These are phyloP conservation scores for Dicrurus megarhynchus DNA, from an alignment of 2,113 vertebrate genomes.

Conservation along the genomic window DNA sequence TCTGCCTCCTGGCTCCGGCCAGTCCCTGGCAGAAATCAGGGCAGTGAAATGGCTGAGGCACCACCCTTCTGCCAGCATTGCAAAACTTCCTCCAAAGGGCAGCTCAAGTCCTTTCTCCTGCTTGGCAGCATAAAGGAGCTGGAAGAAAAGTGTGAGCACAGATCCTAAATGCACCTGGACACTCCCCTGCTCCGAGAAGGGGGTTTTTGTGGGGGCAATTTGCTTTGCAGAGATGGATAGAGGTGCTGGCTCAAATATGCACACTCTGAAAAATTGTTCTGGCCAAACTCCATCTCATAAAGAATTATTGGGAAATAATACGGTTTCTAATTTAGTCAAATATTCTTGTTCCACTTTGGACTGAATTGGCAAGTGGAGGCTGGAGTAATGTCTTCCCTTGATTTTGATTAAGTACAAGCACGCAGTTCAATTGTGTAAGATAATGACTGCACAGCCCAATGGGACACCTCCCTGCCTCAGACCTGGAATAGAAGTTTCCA, in stretches of 20 bases:
- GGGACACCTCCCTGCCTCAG: not conserved
- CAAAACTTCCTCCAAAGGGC: not conserved
- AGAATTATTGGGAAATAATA: not conserved
- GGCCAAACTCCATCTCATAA: not conserved
- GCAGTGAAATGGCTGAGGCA: not conserved
- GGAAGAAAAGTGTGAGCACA: not conserved
- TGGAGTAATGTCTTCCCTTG: not conserved
- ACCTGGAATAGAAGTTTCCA: constrained; percentile 2
- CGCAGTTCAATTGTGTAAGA: constrained; percentile 31
- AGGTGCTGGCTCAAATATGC: not conserved
- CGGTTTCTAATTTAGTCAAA: not conserved
- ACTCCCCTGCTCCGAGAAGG: not conserved
- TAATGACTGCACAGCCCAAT: not conserved
- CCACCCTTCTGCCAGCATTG: fast-evolving
- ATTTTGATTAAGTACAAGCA: constrained; percentile 34
- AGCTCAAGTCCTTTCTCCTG: not conserved
- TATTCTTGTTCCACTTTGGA: not conserved
- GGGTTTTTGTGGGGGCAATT: not conserved
- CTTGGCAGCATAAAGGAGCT: not conserved
- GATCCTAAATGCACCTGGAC: not conserved
- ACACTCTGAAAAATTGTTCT: not conserved
- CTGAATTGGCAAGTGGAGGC: not conserved
- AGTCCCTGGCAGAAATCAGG: not conserved
- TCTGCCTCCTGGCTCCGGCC: not conserved
- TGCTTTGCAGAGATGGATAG: not conserved